A percentile compares a stretch with the other conserved stretches of the same genome.
Conservation (phyloP, 2,797 vertebrate species). For the Amazonetta brasiliensis region DNA sequence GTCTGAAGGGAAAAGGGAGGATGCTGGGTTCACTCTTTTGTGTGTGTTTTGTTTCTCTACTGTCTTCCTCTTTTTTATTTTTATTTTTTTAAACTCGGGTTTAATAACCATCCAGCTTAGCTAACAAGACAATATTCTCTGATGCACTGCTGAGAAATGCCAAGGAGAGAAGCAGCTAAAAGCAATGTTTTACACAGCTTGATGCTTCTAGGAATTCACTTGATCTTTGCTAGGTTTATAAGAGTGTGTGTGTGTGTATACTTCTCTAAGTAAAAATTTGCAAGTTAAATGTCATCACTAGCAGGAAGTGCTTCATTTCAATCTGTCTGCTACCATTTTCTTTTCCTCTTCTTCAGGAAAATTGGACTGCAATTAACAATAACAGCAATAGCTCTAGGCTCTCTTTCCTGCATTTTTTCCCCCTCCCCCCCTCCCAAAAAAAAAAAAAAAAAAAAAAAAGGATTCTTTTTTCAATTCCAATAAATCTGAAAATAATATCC, state of each 20-base stretch:
- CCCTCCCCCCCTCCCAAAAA: too few relatives aligned
- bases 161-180: neutral
- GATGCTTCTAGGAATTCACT: neutral
- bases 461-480: neutral
- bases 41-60: neutral
- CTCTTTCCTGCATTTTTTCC: accelerated
- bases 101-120: constrained; percentile 5
- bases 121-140: neutral
- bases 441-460: neutral
- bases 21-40: neutral
- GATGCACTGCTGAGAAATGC: neutral
- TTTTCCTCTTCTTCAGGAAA: neutral
- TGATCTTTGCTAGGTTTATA: neutral
- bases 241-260: neutral
- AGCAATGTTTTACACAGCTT: constrained; percentile 8
- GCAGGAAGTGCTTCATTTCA: neutral
- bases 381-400: neutral
- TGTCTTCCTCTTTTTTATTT: neutral
- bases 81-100: neutral
- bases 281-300: neutral
- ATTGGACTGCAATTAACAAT: neutral
- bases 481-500: neutral
- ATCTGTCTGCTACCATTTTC: neutral
- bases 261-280: neutral
- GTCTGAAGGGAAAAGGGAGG: neutral